Evolutionary conservation across 2,797 vertebrate genomes (phyloP), one percentile per base, ranked within the genome.

Genomic region (Lateolabrax maculatus): DNA sequence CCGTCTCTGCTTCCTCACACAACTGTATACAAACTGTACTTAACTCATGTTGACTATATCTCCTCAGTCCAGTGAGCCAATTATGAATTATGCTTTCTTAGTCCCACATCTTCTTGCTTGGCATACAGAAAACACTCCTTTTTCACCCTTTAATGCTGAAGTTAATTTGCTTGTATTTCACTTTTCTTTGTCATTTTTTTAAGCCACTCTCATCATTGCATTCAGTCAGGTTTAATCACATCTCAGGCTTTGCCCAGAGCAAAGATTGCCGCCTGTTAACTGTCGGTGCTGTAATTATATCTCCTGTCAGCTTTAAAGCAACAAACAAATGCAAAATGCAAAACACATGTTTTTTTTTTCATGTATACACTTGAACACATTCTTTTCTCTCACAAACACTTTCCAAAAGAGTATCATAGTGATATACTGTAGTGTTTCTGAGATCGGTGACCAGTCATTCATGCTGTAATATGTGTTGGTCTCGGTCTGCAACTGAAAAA

Each of bases 241-340:
- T 79, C 1, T 48, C 71, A 71, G 55, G 18, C 77, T 69, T n/a
- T 62, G 65, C 70, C 64, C 56, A 56, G 72, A 75, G 71, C 15
- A 53, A 53, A 56, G 61, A 77, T 77, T 79, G 62, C 64, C 62
- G 60, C 69, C 75, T 58, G 57, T 84, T 82, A 79, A 84, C 72
- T 39, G 29, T 56, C 71, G 56, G 44, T 49, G 49, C 64, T 69
- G 60, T 77, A 81, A 77, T 83, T 84, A 80, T 5, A 65, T 62
- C 64, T 70, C 85, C 84, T 79, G 75, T 80, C 52, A 76, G 72
- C 41, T 66, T 88, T 80, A 60, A 82, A 85, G 79, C 71, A 84
- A 81, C 81, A 89, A 90, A 83, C 71, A 77, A 70, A 83, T 57
- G 41, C 64, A 79, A 66, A 70, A 80, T 66, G 27, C 6, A 5